Evolutionary conservation across 2,797 vertebrate genomes (phyloP), one percentile per base, ranked within the genome.

Genomic region (Phoxinus dragarum): DNA sequence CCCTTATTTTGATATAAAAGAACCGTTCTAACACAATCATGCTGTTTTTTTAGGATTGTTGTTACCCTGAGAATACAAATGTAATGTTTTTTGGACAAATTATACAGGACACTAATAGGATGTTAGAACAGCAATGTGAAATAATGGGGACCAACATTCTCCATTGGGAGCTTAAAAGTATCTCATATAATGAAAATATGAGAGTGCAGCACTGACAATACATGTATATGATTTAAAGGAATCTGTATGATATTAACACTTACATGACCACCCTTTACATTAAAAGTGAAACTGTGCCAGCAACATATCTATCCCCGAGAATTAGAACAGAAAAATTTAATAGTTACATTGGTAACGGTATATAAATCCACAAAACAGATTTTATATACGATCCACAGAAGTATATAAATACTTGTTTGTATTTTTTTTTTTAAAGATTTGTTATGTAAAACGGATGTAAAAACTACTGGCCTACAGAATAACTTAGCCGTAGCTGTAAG

Each of bases 401-500:
- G n/a, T 61, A 54, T 31, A 67, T 54, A 79, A 49, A 79, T 21
- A 5, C 6, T 16, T 56, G 3, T 42, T 16, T 68, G 23, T 19
- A 9, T 14, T n/a, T 27, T 16, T 36, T 3, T 42, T 8, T 34
- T 40, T 9, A 59, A 93, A 91, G 90, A 91, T 95, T 91, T 94
- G 91, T 94, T 95, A 93, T 94, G 94, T 71, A 84, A 96, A 97
- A 97, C 93, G 16, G 17, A 49, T 94, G 94, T 49, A 49, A 49
- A 49, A 49, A 49, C 95, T 95, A 95, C 94, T 94, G 95, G 94
- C 95, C 96, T 96, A 95, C 96, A 97, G 95, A 97, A 96, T 88
- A 71, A 80, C 94, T 94, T 94, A 95, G 94, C 94, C 95, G 94
- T 96, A 96, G 96, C 95, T 96, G 93, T 96, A 97, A 96, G 96